These are phyloP conservation scores for Halichondria panicea DNA, from an alignment of 37 sponge, comb jelly and placozoan species.

Conservation along the genomic window DNA sequence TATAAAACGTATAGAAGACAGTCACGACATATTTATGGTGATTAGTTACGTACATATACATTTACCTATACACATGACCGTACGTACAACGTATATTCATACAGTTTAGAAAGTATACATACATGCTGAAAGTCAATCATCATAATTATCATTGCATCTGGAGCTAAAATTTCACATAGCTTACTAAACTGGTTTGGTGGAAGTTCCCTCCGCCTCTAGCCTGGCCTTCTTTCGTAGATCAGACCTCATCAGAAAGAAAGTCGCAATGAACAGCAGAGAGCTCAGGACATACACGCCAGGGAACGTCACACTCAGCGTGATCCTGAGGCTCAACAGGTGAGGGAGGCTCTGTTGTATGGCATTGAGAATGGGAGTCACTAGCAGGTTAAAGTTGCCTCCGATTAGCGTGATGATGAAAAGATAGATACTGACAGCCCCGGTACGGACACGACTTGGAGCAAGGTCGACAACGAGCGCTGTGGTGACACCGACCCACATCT, in stretches of 20 bases:
- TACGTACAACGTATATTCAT: no score
- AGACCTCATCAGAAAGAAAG: constrained; percentile 57
- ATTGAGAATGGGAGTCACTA: constrained; percentile 49
- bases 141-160: no score
- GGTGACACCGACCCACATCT: constrained; percentile 89
- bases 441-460: constrained; percentile 40
- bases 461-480: constrained; percentile 76
- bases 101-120: no score
- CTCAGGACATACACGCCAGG: constrained; percentile 67
- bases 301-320: constrained; percentile 63
- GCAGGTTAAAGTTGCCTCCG: constrained; percentile 74
- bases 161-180: no score
- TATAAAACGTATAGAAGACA: no score
- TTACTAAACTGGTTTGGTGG: no score
- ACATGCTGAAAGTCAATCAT: no score
- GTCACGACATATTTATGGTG: no score
- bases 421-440: constrained; percentile 61
- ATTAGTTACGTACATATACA: no score
- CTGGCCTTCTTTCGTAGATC: constrained; percentile 38
- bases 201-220: constrained; percentile 15
- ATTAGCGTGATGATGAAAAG: constrained; percentile 84
- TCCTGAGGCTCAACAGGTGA: neutral
- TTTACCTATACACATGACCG: no score
- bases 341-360: constrained; percentile 10
- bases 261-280: constrained; percentile 54